A percentile compares a stretch with the other conserved stretches of the same genome.
Evolutionary conservation across 2,888 invertebrate species (phyloP).

Genomic region (Nebria salina): DNA sequence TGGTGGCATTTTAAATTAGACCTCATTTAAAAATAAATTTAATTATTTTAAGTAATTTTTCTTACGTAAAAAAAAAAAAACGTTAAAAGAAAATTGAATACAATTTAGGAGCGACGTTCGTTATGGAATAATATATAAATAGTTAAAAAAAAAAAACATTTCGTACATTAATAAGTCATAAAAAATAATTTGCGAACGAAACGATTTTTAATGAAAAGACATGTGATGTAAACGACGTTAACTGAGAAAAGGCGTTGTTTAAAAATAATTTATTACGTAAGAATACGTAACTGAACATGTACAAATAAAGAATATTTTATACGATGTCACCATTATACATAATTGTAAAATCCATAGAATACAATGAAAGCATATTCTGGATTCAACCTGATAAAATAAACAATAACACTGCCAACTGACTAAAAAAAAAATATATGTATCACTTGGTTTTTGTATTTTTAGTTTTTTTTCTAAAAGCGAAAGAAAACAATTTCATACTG

Average conservation of each 20-base stretch:
- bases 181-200: no score
- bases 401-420: background rate
- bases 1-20: background rate
- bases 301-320: background rate
- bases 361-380: background rate
- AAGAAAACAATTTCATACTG: background rate
- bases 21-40: background rate
- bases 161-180: no score
- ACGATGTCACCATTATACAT: background rate
- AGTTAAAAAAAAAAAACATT: no score
- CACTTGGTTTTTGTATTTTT: background rate
- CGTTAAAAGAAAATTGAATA: no score
- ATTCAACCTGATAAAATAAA: slow-evolving; percentile 1
- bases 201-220: no score
- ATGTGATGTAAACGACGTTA: background rate
- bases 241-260: background rate
- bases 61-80: background rate
- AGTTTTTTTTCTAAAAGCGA: background rate
- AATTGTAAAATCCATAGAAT: background rate
- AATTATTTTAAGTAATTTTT: background rate
- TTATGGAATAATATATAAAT: no score
- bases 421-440: background rate
- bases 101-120: no score
- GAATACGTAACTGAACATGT: background rate
- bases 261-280: background rate